Base-by-base conservation (phyloP, 2,113 vertebrate genomes). In the Donacobius atricapilla region DNA sequence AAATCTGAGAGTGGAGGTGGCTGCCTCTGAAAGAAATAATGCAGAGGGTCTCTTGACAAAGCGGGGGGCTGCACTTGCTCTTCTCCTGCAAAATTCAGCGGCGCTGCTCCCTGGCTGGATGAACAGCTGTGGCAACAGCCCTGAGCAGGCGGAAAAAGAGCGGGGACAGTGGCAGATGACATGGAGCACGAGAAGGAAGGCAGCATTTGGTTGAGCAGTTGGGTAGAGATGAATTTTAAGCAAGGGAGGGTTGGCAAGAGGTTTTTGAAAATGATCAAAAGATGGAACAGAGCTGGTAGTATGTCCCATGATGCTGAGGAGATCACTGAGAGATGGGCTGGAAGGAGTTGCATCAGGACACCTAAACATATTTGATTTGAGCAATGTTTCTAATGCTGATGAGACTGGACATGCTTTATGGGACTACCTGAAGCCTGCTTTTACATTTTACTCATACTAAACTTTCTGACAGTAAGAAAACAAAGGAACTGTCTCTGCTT, bases 1-100 rank as follows among this genome's bases (percentile, higher is more conserved):
- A 88, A 92, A 75, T 54, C 64, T 0, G 1, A 73, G 39, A 81
- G 40, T 12, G 83, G 50, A 73, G 66, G 91, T 76, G 63, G 35
- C 70, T 79, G 89, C 33, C 53, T 89, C 69, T 75, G 58, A 96
- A 94, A 93, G 90, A 96, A 93, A 93, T 92, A 95, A 92, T 93
- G 88, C 64, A 92, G 80, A 92, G 88, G 66, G 63, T 53, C 54
- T 89, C 73, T 83, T 14, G 53, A 11, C 66, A 76, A 71, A 89
- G 76, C 17, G 8, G 86, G 48, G 83, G 79, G 42, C 83, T 90
- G 80, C 72, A 25, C 40, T 92, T 70, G 71, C 83, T 96, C 78
- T 93, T 33, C 95, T 97, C 80, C 27, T 97, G 96, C 94, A 96
- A 96, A 96, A 97, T 97, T 96, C 95, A 96, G 95, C 1, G 51